These are phyloP conservation scores for Podotricha telesiphe DNA, from an alignment of 2,888 invertebrate genomes.

Conservation along the genomic window DNA sequence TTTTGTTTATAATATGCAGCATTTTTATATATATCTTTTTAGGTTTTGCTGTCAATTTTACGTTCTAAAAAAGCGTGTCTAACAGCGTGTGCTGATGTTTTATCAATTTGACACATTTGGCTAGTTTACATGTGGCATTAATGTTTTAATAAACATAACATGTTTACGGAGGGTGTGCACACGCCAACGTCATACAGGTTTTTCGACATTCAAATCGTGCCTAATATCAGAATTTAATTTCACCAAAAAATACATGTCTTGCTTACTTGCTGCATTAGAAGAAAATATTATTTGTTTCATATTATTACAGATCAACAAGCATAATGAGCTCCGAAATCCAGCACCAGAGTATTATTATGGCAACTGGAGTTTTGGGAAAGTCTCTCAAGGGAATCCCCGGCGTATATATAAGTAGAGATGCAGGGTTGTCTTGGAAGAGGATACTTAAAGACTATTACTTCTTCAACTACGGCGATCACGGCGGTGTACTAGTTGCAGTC, in stretches of 20 bases:
- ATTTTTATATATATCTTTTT: constrained; percentile 18
- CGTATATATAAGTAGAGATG: constrained; percentile 91
- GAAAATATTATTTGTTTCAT: background rate
- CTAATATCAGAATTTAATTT: constrained; percentile 16
- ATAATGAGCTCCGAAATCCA: constrained; percentile 93
- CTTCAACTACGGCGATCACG: constrained; percentile 96
- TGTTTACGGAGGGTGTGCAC: constrained; percentile 1
- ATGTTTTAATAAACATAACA: background rate
- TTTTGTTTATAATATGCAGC: constrained; percentile 29
- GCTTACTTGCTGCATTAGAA: background rate
- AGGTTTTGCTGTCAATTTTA: constrained; percentile 4
- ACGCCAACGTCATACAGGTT: background rate
- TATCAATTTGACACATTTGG: constrained; percentile 11
- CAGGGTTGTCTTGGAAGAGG: constrained; percentile 92
- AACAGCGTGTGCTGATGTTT: constrained; percentile 3
- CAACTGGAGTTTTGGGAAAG: constrained; percentile 91
- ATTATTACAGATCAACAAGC: constrained; percentile 85
- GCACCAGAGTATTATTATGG: constrained; percentile 95
- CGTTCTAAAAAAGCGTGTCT: constrained; percentile 6
- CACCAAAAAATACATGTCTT: constrained; percentile 4
- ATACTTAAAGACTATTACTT: constrained; percentile 91
- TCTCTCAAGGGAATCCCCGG: constrained; percentile 91
- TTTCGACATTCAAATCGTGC: background rate
- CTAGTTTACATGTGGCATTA: constrained; percentile 17
- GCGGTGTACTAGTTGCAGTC: constrained; percentile 93